phyloP scores from a whole-genome alignment of 2,888 invertebrate genomes.

The Synergus umbraculus region DNA sequence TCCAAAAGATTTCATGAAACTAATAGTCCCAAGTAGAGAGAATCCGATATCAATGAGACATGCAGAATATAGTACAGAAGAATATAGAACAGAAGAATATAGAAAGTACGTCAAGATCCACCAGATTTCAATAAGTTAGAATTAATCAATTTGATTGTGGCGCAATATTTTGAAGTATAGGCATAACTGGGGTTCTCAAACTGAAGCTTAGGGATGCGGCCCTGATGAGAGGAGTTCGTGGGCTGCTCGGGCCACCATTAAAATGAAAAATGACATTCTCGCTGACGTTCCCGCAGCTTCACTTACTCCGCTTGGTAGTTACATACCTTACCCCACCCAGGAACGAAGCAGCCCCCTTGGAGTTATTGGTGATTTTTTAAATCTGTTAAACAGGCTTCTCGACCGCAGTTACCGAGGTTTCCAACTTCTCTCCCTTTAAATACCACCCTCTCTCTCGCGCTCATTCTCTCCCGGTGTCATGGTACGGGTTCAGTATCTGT shows the following conservation, averaged over 20 bases:
- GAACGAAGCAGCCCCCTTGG: conserved; percentile 54
- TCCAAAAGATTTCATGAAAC: too few species aligned
- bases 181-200: background rate
- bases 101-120: background rate
- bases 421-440: conserved; percentile 42
- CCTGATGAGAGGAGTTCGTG: conserved; percentile 51
- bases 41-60: background rate
- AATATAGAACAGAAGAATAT: background rate
- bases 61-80: background rate
- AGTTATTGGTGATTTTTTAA: conserved; percentile 75
- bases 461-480: conserved; percentile 46
- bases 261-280: conserved; percentile 77
- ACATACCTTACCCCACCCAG: conserved; percentile 49
- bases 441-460: conserved; percentile 20
- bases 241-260: conserved; percentile 73
- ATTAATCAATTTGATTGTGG: background rate
- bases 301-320: conserved; percentile 46
- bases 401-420: conserved; percentile 62
- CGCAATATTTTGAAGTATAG: background rate
- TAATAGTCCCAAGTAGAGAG: too few species aligned
- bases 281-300: conserved; percentile 67
- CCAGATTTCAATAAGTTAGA: too few species aligned
- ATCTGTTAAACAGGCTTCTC: conserved; percentile 72
- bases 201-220: conserved; percentile 10
- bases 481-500: conserved; percentile 29